These are phyloP conservation scores for Tupaia tana DNA, from an alignment of 2,113 vertebrate genomes.

Conservation along the genomic window DNA sequence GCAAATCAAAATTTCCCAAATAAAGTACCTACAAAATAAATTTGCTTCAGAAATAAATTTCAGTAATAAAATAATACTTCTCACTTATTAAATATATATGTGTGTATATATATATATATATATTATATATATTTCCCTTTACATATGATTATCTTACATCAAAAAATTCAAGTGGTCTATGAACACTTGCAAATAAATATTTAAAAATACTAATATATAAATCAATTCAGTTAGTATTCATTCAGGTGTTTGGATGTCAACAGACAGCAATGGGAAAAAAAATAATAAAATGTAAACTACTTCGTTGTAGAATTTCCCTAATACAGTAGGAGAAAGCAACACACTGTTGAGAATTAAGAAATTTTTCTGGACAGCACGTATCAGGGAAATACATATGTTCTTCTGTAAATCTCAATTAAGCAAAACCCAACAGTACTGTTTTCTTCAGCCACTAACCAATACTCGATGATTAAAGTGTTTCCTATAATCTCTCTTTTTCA, in stretches of 20 bases:
- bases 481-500: conserved; percentile 48
- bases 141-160: conserved; percentile 55
- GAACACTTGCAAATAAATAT: conserved; percentile 72
- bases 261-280: background rate
- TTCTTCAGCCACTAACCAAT: conserved; percentile 12
- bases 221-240: conserved; percentile 54
- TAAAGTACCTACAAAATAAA: conserved; percentile 74
- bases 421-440: conserved; percentile 2
- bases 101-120: background rate
- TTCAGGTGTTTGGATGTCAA: conserved; percentile 42
- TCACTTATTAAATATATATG: conserved; percentile 74
- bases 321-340: conserved; percentile 3
- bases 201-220: conserved; percentile 64
- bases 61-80: conserved; percentile 74
- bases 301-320: conserved; percentile 10
- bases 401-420: conserved; percentile 18
- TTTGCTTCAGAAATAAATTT: conserved; percentile 73
- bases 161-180: conserved; percentile 64
- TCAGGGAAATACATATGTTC: background rate
- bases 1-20: conserved; percentile 69
- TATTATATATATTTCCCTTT: conserved; percentile 46
- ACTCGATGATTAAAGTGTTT: conserved; percentile 39
- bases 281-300: conserved; percentile 41
- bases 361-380: conserved; percentile 32
- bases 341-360: background rate